A percentile compares a stretch with the other conserved stretches of the same genome.
phyloP scores from a whole-genome alignment of 2,797 vertebrate genomes.

The Aselliscus stoliczkanus region DNA sequence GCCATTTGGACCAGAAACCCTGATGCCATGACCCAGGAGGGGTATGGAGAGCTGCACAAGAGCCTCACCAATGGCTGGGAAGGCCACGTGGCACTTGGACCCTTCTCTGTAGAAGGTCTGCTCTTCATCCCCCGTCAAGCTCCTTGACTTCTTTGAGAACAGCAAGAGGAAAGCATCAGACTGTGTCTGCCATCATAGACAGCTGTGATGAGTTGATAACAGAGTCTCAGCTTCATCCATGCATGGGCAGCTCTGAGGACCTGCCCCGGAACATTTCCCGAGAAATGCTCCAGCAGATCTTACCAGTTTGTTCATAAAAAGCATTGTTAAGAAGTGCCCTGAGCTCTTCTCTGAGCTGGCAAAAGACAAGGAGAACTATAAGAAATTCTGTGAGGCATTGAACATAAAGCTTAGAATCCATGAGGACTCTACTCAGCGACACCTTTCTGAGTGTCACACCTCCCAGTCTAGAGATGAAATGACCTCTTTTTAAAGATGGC shows the following conservation, averaged over 20 bases:
- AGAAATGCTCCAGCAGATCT: slow-evolving; percentile 98
- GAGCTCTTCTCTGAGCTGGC: slow-evolving; percentile 91
- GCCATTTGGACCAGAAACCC: slow-evolving; percentile 93
- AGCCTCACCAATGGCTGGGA: slow-evolving; percentile 97
- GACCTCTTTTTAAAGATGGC: slow-evolving; percentile 88
- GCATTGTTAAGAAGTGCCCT: slow-evolving; percentile 96
- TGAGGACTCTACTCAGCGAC: slow-evolving; percentile 92
- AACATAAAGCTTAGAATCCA: slow-evolving; percentile 96
- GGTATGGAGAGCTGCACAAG: slow-evolving; percentile 96
- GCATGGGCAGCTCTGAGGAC: slow-evolving; percentile 92
- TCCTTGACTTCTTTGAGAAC: slow-evolving; percentile 95
- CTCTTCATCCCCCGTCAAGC: slow-evolving; percentile 93
- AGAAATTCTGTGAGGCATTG: slow-evolving; percentile 95
- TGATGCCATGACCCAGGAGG: slow-evolving; percentile 95
- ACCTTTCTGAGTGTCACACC: slow-evolving; percentile 92
- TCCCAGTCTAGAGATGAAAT: slow-evolving; percentile 83
- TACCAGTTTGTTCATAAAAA: slow-evolving; percentile 97
- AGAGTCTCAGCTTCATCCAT: slow-evolving; percentile 91
- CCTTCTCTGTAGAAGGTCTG: slow-evolving; percentile 94
- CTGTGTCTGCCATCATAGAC: slow-evolving; percentile 95
- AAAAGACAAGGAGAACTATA: slow-evolving; percentile 91
- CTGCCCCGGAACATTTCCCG: slow-evolving; percentile 94
- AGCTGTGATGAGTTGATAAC: slow-evolving; percentile 94
- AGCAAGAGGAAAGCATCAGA: slow-evolving; percentile 99
- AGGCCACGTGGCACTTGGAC: slow-evolving; percentile 95